phyloP scores from a whole-genome alignment of 2,797 vertebrate genomes.

The Melanotaenia pygmaea region DNA sequence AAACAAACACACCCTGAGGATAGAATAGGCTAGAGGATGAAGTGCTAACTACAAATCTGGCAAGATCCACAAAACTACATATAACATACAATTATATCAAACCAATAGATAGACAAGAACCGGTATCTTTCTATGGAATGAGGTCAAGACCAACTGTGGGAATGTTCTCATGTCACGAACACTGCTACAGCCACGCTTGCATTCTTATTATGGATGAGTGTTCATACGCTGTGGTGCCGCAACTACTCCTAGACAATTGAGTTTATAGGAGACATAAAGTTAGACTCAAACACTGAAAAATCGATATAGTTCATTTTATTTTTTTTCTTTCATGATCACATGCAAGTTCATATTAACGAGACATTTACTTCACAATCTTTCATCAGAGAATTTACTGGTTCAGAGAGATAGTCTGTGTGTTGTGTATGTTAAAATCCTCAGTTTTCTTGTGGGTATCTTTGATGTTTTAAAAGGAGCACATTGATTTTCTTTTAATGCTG shows the following conservation, averaged over 20 bases:
- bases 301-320: background rate
- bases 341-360: constrained; percentile 25
- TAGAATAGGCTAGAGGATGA: constrained; percentile 38
- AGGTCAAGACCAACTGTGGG: constrained; percentile 42
- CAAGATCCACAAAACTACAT: constrained; percentile 54
- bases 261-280: constrained; percentile 19
- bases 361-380: constrained; percentile 22
- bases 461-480: constrained; percentile 12
- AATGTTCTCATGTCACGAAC: constrained; percentile 51
- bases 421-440: constrained; percentile 6
- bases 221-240: background rate
- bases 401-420: background rate
- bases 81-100: constrained; percentile 71
- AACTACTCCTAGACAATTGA: constrained; percentile 13
- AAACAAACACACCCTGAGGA: constrained; percentile 14
- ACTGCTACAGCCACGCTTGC: background rate
- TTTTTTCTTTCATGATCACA: constrained; percentile 18
- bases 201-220: constrained; percentile 10
- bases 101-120: constrained; percentile 45
- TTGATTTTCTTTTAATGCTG: constrained; percentile 2
- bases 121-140: constrained; percentile 39
- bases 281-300: constrained; percentile 4
- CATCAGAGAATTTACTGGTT: constrained; percentile 16
- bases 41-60: constrained; percentile 73
- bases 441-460: background rate